These are phyloP conservation scores for Habrosyne pyritoides DNA, from an alignment of 2,888 invertebrate species.

Conservation along the genomic window DNA sequence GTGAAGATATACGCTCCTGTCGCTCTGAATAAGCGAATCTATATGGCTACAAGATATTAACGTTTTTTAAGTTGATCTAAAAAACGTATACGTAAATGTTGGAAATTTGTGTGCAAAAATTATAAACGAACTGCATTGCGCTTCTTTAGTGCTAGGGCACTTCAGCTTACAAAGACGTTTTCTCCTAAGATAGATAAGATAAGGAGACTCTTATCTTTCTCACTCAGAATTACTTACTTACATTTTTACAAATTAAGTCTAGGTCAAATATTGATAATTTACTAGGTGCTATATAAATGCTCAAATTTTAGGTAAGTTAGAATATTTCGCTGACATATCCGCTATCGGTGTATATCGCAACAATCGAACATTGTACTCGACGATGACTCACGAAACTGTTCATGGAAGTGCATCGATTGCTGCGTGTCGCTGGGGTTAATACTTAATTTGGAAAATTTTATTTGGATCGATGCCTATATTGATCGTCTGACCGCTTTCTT, in stretches of 20 bases:
- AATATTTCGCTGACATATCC: conserved; percentile 6
- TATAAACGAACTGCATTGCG: not conserved
- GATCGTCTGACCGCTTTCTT: not conserved
- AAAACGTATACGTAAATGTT: not conserved
- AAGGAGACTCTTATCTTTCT: not conserved
- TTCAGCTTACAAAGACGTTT: not conserved
- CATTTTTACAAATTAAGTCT: not conserved
- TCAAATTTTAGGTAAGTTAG: not conserved
- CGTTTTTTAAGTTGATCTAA: not conserved
- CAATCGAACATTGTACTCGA: conserved; percentile 15
- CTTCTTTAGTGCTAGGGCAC: not conserved
- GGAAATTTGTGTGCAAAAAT: not conserved
- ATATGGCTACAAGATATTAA: not conserved
- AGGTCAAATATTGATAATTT: not conserved
- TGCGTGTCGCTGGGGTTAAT: conserved; percentile 14
- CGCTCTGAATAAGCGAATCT: not conserved
- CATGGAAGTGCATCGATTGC: conserved; percentile 37
- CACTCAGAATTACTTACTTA: not conserved
- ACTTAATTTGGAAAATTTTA: conserved; percentile 8
- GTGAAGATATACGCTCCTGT: conserved; percentile 9
- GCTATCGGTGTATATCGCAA: conserved; percentile 10
- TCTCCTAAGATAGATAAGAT: not conserved
- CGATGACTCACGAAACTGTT: conserved; percentile 29
- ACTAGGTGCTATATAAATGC: not conserved
- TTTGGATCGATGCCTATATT: conserved; percentile 11